Percentiles rank a stretch among this genome's conserved stretches.
Conservation (phyloP, 2,888 invertebrate species). For the Blera fallax region DNA sequence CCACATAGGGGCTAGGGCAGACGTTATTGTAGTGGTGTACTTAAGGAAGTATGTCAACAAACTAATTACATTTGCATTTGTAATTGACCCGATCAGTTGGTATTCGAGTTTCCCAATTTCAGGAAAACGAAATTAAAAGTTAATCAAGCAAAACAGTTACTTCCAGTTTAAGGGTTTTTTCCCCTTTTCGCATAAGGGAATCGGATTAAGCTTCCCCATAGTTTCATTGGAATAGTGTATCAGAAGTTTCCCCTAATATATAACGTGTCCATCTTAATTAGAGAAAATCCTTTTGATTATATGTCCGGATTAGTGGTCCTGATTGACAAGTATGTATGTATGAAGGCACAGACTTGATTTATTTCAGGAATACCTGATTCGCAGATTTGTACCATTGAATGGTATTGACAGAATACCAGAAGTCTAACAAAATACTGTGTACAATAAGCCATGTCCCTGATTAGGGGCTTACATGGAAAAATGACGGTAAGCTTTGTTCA, state of each 20-base stretch:
- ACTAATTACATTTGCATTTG: conserved; percentile 4
- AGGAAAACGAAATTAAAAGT: not conserved
- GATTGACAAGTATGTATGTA: not conserved
- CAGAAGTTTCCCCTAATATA: not conserved
- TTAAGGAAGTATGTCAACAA: not conserved
- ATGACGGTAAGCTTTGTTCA: not conserved
- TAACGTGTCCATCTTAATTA: not conserved
- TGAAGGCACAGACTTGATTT: not conserved
- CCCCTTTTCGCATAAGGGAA: not conserved
- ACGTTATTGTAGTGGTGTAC: not conserved
- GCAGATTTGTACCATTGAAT: too few relatives aligned
- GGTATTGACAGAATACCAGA: not conserved
- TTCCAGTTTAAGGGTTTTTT: not conserved
- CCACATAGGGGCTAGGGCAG: not conserved
- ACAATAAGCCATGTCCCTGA: not conserved
- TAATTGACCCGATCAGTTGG: not conserved
- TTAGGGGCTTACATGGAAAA: not conserved
- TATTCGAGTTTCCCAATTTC: not conserved
- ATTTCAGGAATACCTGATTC: not conserved
- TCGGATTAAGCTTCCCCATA: not conserved
- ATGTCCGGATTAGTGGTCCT: not conserved
- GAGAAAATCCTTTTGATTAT: not conserved
- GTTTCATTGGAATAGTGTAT: too few relatives aligned
- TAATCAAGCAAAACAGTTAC: not conserved
- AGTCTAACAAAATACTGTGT: not conserved